Evolutionary conservation across 2,888 invertebrate genomes (phyloP).

Genomic region (Chloromyia formosa): DNA sequence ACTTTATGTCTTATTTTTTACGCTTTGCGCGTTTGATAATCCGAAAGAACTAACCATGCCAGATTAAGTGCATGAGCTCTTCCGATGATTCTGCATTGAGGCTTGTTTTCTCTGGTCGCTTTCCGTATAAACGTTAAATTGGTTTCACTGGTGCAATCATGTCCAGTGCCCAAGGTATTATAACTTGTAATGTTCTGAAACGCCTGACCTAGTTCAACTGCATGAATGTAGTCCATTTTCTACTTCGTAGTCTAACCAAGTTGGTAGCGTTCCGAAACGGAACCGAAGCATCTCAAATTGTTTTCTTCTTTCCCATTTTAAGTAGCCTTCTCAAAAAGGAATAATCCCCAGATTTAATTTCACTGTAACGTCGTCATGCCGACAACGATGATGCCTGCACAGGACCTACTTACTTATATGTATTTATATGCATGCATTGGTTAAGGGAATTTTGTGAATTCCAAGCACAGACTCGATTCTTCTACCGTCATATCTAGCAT

Average conservation of each 20-base stretch:
- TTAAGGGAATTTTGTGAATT: slow-evolving; percentile 18
- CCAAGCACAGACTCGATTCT: slow-evolving; percentile 15
- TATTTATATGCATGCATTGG: neutral
- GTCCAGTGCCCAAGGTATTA: neutral
- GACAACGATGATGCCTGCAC: neutral
- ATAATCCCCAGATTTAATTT: slow-evolving; percentile 34
- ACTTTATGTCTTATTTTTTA: neutral
- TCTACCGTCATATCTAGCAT: neutral
- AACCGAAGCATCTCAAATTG: slow-evolving; percentile 1
- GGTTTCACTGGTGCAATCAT: slow-evolving; percentile 1
- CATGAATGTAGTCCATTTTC: slow-evolving; percentile 15
- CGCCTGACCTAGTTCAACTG: slow-evolving; percentile 16
- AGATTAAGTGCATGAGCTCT: too few species aligned
- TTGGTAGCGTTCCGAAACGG: slow-evolving; percentile 3
- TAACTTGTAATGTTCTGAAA: neutral
- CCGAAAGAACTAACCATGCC: too few species aligned
- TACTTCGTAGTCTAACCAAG: slow-evolving; percentile 9
- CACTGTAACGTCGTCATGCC: neutral
- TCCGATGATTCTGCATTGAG: too few species aligned
- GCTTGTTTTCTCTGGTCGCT: neutral
- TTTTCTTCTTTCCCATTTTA: slow-evolving; percentile 1
- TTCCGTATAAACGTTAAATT: slow-evolving; percentile 21
- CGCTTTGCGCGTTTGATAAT: neutral
- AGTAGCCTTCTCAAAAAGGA: slow-evolving; percentile 11
- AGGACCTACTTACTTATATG: too few species aligned